A percentile compares a stretch with the other conserved stretches of the same genome.
Conservation (phyloP, 2,888 invertebrate genomes). For the Stegana nigrithorax region DNA sequence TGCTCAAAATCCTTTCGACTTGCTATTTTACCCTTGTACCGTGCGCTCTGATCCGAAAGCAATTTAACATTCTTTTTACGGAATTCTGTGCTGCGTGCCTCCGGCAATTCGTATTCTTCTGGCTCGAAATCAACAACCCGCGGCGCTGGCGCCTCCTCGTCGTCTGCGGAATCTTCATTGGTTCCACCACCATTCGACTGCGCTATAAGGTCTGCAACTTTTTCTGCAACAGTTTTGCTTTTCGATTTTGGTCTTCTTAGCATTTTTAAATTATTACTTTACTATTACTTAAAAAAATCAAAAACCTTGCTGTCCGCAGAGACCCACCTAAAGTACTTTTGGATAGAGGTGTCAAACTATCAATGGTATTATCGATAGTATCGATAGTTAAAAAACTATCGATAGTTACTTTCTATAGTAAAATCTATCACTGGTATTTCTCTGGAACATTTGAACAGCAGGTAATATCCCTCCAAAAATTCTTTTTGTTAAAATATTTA, state of each 20-base stretch:
- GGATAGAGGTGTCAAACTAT: too few relatives aligned
- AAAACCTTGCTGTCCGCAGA: too few relatives aligned
- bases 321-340: too few relatives aligned
- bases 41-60: conserved; percentile 77
- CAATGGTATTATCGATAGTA: too few relatives aligned
- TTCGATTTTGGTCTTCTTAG: conserved; percentile 43
- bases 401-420: too few relatives aligned
- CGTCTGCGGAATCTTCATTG: conserved; percentile 70
- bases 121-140: conserved; percentile 69
- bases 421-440: too few relatives aligned
- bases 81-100: conserved; percentile 73
- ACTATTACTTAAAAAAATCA: neutral
- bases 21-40: conserved; percentile 80
- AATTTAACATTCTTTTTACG: conserved; percentile 77
- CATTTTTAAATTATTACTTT: conserved; percentile 30
- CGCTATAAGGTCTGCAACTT: conserved; percentile 75
- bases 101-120: conserved; percentile 59
- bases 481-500: too few relatives aligned
- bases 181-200: conserved; percentile 73
- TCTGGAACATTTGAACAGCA: too few relatives aligned
- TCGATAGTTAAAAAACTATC: too few relatives aligned
- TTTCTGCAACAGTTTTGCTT: conserved; percentile 71
- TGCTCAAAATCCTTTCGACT: conserved; percentile 71
- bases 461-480: too few relatives aligned
- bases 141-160: conserved; percentile 72